Evolutionary conservation across 2,797 vertebrate genomes (phyloP), one percentile per base, ranked within the genome.

Genomic region (Leuciscus waleckii): DNA sequence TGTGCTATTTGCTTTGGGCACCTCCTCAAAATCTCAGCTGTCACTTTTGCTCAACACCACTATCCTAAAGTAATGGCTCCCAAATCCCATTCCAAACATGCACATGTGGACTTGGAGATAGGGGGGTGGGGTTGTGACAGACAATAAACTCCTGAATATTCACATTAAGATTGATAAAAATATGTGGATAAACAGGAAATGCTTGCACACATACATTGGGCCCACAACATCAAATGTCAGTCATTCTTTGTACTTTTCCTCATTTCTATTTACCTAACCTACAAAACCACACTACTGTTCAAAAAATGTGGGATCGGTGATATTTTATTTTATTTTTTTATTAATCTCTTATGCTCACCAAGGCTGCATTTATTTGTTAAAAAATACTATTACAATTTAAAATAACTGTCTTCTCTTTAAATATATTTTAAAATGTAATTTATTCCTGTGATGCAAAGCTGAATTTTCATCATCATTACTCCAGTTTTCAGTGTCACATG

Each of bases 1-100:
- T 46, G 19, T 68, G 87, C 86, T 89, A 85, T 90, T 91, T 87
- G 88, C 80, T 87, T 46, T 79, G 73, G 74, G 71, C 68, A 41
- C 68, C 71, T 86, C 81, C 78, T 54, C 70, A 41, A 69, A 61
- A 61, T 46, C 70, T 49, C 70, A 69, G 84, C 63, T 87, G 84
- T 87, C 82, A 84, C 78, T 86, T 90, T 83, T 79, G 37, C 83
- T 83, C 86, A 73, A 58, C 63, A 75, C 63, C 65, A 81, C 68
- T n/a, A 58, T 79, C 63, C 78, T 79, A 71, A 51, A 49, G 58
- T 67, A 83, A 86, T 87, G 70, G 75, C 79, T 78, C 49, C 63
- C 85, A 83, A 82, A 86, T 80, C 76, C 77, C 82, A 67, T 86
- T 89, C 69, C 85, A 86, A 81, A 87, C 74, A 83, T n/a, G 37